Conservation (phyloP, 2,113 vertebrate species). For the Poeciliopsis turrubarensis region DNA sequence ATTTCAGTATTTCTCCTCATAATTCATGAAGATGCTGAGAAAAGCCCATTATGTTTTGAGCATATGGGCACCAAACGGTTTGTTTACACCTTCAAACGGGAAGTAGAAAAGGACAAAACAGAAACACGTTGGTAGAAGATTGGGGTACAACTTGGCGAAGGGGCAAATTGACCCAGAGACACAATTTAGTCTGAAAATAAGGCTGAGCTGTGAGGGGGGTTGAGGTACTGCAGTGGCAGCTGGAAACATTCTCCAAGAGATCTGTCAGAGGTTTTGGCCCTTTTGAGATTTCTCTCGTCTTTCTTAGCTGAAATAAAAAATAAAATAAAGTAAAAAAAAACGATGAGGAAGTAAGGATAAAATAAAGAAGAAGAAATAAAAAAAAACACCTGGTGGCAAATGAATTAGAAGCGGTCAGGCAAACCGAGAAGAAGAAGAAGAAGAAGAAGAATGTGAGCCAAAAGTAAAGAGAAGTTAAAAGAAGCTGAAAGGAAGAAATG, state of each 20-base stretch:
- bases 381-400: constrained; percentile 49
- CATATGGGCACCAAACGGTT: neutral
- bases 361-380: neutral
- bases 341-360: neutral
- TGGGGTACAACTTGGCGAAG: neutral
- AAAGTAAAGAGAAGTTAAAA: constrained; percentile 52
- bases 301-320: constrained; percentile 21
- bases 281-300: constrained; percentile 26
- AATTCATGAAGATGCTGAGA: neutral
- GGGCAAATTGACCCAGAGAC: neutral
- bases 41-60: too few species aligned
- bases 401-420: constrained; percentile 38
- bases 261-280: constrained; percentile 47
- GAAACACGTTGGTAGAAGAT: neutral
- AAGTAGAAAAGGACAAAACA: neutral
- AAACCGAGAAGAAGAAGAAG: constrained; percentile 23
- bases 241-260: neutral
- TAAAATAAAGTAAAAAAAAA: too few species aligned
- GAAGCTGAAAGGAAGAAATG: constrained; percentile 37
- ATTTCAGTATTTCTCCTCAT: neutral
- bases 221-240: constrained; percentile 38
- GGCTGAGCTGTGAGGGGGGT: constrained; percentile 29
- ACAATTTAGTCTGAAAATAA: neutral
- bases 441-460: constrained; percentile 47
- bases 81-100: neutral